Percentiles rank a stretch among this genome's conserved stretches.
phyloP scores from a whole-genome alignment of 2,888 invertebrate genomes.

The Eustalomyia histrio region DNA sequence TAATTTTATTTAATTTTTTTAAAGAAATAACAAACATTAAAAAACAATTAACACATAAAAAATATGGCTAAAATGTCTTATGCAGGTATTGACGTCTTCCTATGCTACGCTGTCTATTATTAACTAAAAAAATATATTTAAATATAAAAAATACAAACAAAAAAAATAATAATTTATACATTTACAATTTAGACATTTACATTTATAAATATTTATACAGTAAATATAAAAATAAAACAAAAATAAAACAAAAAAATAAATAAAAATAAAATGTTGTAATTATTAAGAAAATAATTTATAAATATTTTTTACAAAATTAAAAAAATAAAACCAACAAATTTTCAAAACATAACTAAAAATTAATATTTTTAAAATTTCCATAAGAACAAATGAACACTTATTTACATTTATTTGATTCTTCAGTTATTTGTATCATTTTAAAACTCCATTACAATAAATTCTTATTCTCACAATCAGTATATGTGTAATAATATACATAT shows the following conservation, averaged over 20 bases:
- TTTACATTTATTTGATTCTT: not conserved
- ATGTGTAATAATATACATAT: too few species aligned
- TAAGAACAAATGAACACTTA: slow-evolving; percentile 5
- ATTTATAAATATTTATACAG: slow-evolving; percentile 69
- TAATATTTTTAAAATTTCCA: not conserved
- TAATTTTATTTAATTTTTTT: slow-evolving; percentile 15
- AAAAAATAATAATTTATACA: slow-evolving; percentile 74
- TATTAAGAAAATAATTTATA: slow-evolving; percentile 58
- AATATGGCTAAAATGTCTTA: slow-evolving; percentile 80
- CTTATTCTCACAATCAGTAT: too few species aligned
- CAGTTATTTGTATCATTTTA: too few species aligned
- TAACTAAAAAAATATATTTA: slow-evolving; percentile 75
- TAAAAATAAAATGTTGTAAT: slow-evolving; percentile 38
- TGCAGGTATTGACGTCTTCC: slow-evolving; percentile 81
- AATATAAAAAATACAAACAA: slow-evolving; percentile 60
- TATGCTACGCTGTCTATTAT: slow-evolving; percentile 81
- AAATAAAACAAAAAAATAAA: slow-evolving; percentile 34
- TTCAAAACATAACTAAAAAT: not conserved
- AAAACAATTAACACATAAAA: slow-evolving; percentile 61
- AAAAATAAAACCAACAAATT: slow-evolving; percentile 29
- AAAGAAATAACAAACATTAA: slow-evolving; percentile 55
- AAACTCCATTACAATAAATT: too few species aligned
- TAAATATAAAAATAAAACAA: slow-evolving; percentile 45
- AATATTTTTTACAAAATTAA: slow-evolving; percentile 68
- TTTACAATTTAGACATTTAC: slow-evolving; percentile 73